phyloP scores from a whole-genome alignment of 2,888 invertebrate genomes.

The Mythimna loreyi region DNA sequence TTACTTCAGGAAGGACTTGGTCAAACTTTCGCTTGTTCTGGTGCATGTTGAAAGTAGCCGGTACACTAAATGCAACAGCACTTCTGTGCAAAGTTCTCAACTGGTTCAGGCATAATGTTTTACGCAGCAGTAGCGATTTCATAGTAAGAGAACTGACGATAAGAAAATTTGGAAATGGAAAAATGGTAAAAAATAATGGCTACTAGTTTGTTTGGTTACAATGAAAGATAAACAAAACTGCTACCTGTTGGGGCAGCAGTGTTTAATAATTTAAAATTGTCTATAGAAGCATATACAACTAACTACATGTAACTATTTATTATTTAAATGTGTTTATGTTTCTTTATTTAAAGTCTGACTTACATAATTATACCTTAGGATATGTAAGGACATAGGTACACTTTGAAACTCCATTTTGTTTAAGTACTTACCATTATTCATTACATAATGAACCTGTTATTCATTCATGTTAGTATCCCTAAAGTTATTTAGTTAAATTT shows the following conservation, averaged over 20 bases:
- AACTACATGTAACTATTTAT: too few relatives aligned
- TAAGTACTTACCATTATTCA: too few relatives aligned
- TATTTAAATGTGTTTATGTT: too few relatives aligned
- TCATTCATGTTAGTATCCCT: too few relatives aligned
- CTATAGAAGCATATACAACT: too few relatives aligned
- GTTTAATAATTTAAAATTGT: too few relatives aligned
- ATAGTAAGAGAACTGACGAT: neutral
- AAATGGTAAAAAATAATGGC: neutral
- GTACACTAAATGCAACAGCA: neutral
- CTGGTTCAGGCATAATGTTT: conserved; percentile 21
- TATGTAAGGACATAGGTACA: too few relatives aligned
- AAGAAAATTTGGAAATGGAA: neutral
- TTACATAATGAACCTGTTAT: too few relatives aligned
- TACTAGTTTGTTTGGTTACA: conserved; percentile 3
- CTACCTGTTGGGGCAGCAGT: neutral
- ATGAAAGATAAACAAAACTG: neutral
- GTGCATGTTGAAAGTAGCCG: conserved; percentile 18
- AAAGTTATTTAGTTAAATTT: too few relatives aligned
- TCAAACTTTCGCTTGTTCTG: conserved; percentile 24
- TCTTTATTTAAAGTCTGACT: too few relatives aligned
- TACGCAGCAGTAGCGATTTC: conserved; percentile 2
- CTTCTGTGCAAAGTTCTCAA: conserved; percentile 26
- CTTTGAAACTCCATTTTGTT: too few relatives aligned
- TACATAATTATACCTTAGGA: too few relatives aligned
- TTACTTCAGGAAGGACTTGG: conserved; percentile 29